phyloP scores from a whole-genome alignment of 1,140 invertebrate species.

The Matsumurasca onukii region DNA sequence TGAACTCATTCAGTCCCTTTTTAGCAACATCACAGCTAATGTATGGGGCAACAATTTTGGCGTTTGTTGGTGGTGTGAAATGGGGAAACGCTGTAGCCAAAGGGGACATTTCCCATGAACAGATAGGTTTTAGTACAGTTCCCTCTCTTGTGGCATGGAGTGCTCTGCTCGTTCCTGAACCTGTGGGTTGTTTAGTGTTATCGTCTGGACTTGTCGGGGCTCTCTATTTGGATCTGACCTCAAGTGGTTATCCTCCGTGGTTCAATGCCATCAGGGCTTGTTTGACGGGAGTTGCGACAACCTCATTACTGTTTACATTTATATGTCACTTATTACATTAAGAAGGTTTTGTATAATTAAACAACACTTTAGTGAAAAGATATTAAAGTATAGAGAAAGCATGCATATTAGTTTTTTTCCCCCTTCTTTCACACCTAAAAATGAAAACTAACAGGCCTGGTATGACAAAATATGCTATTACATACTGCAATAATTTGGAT shows the following conservation, averaged over 20 bases:
- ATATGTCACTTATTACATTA: slow-evolving; percentile 9
- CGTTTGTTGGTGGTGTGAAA: slow-evolving; percentile 37
- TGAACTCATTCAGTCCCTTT: slow-evolving; percentile 30
- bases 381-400: too few species aligned
- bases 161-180: slow-evolving; percentile 32
- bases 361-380: too few species aligned
- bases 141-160: slow-evolving; percentile 35
- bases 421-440: too few species aligned
- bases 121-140: slow-evolving; percentile 24
- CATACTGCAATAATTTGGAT: too few species aligned
- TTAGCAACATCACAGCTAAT: slow-evolving; percentile 33
- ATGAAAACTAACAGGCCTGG: too few species aligned
- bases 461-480: too few species aligned
- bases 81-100: slow-evolving; percentile 25
- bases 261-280: slow-evolving; percentile 32
- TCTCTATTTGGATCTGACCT: slow-evolving; percentile 28
- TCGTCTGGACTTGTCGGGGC: slow-evolving; percentile 25
- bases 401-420: too few species aligned
- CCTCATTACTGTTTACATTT: slow-evolving; percentile 25
- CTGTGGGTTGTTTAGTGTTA: slow-evolving; percentile 31
- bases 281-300: slow-evolving; percentile 28
- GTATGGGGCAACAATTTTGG: slow-evolving; percentile 37
- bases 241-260: slow-evolving; percentile 33
- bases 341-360: too few species aligned
- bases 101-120: slow-evolving; percentile 26